Evolutionary conservation across 2,797 vertebrate species (phyloP).

Genomic region (Fringilla coelebs): DNA sequence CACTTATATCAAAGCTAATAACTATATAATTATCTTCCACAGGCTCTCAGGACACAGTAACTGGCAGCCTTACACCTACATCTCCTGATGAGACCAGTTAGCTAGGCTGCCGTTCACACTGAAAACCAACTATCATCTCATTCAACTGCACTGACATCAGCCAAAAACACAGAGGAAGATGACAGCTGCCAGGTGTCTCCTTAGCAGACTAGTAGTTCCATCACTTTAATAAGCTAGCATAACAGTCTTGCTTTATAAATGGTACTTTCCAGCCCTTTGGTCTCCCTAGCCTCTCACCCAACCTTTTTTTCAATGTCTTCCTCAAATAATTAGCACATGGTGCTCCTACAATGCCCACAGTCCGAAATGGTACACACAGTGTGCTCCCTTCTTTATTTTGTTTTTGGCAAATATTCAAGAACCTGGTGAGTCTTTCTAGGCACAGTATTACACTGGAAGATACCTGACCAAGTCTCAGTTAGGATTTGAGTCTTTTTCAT

Average conservation of each 20-base stretch:
- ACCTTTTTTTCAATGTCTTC: neutral
- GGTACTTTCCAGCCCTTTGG: neutral
- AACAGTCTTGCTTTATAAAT: neutral
- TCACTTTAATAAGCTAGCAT: neutral
- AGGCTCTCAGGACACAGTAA: neutral
- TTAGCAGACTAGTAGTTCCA: neutral
- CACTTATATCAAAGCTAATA: neutral
- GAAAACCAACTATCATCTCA: neutral
- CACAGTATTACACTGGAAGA: neutral
- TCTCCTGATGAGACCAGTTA: neutral
- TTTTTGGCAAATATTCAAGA: neutral
- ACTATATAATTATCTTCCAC: neutral
- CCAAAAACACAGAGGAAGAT: neutral
- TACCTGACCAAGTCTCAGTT: neutral
- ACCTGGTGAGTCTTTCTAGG: neutral
- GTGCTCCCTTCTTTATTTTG: neutral
- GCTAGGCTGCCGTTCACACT: neutral
- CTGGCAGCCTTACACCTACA: neutral
- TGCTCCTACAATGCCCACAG: neutral
- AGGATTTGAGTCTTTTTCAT: neutral
- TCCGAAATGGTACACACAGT: accelerated
- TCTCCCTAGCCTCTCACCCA: neutral
- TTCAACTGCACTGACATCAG: neutral
- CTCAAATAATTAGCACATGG: neutral
- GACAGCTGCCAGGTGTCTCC: neutral